Evolutionary conservation across 2,888 invertebrate species (phyloP).

Genomic region (Argyra leucocephala): DNA sequence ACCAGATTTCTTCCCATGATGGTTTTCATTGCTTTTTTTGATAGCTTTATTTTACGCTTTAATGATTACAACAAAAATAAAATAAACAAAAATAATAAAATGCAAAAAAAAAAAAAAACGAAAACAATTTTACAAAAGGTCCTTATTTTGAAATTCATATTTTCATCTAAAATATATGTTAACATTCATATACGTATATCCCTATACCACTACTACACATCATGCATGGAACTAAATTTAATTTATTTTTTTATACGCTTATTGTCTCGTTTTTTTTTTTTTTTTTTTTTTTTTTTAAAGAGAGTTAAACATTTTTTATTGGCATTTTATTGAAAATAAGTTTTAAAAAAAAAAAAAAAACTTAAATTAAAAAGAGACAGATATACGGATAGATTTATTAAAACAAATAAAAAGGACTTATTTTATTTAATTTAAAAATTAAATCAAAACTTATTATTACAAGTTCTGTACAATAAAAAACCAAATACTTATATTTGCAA

Average conservation of each 20-base stretch:
- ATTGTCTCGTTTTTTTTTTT: no score
- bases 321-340: slow-evolving; percentile 2
- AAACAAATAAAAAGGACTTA: no score
- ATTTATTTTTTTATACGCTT: no score
- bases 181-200: no score
- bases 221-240: no score
- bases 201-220: no score
- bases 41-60: slow-evolving; percentile 6
- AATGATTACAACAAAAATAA: neutral
- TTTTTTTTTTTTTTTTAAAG: neutral
- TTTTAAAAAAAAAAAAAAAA: neutral
- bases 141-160: slow-evolving; percentile 3
- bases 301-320: neutral
- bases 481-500: no score
- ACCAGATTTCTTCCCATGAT: slow-evolving; percentile 2
- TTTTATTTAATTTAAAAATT: no score
- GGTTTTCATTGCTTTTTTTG: slow-evolving; percentile 6
- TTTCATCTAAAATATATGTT: neutral
- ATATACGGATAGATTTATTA: no score
- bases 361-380: no score
- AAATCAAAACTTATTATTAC: no score
- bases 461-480: no score
- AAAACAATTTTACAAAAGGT: neutral
- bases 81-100: neutral
- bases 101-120: neutral